These are phyloP conservation scores for Canis aureus DNA, from an alignment of 2,113 vertebrate species.

Conservation along the genomic window DNA sequence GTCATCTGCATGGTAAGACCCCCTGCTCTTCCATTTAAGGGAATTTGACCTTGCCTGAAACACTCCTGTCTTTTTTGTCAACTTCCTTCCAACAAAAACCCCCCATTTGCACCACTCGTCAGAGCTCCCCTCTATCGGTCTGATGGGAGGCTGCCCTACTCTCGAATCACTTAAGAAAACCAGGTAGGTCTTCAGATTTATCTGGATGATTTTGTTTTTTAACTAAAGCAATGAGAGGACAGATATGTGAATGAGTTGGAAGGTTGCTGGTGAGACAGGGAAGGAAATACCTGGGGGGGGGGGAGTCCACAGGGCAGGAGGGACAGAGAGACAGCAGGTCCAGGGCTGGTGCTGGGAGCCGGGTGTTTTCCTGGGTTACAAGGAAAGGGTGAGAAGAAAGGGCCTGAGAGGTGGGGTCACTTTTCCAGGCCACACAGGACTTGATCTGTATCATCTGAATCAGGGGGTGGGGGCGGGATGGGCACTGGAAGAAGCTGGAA, in stretches of 20 bases:
- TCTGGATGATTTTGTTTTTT: neutral
- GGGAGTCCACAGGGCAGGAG: neutral
- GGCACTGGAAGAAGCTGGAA: neutral
- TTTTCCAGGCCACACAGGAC: neutral
- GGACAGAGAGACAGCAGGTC: neutral
- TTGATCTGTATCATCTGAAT: neutral
- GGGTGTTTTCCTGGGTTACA: neutral
- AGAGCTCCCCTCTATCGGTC: neutral
- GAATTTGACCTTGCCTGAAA: neutral
- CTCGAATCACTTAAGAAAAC: neutral
- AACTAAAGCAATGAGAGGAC: neutral
- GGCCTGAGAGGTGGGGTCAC: neutral
- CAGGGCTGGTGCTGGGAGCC: neutral
- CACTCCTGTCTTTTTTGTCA: neutral
- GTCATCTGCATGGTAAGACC: neutral
- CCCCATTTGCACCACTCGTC: neutral
- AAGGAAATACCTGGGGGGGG: neutral
- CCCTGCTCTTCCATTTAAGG: neutral
- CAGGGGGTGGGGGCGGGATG: neutral
- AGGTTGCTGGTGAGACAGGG: accelerated
- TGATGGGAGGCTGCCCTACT: neutral
- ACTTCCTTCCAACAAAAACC: neutral
- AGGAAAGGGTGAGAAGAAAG: neutral
- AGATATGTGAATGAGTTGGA: neutral
- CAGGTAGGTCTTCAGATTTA: neutral